phyloP scores from a whole-genome alignment of 2,888 invertebrate species.

The Drosophila sordidapex region DNA sequence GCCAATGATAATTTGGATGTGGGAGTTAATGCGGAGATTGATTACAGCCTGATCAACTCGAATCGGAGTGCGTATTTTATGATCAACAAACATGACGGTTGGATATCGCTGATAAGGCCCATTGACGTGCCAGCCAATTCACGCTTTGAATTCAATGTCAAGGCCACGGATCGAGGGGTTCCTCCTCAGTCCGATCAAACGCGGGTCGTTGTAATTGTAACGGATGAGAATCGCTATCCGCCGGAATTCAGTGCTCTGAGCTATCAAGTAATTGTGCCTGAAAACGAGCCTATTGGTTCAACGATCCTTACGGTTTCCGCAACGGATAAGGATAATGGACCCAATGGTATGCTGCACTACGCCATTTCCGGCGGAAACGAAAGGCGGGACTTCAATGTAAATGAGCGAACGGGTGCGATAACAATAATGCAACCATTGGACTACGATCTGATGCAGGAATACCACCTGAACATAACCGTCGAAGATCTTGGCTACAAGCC shows the following conservation, averaged over 20 bases:
- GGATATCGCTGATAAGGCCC: constrained; percentile 90
- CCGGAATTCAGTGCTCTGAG: constrained; percentile 94
- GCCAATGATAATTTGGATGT: constrained; percentile 92
- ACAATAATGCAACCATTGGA: constrained; percentile 92
- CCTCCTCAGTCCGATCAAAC: constrained; percentile 93
- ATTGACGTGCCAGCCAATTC: constrained; percentile 86
- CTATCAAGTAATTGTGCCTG: constrained; percentile 95
- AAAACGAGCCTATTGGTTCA: constrained; percentile 94
- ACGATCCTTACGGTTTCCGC: constrained; percentile 94
- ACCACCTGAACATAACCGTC: constrained; percentile 94
- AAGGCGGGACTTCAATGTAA: constrained; percentile 91
- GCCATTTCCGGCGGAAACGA: constrained; percentile 93
- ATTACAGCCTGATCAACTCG: constrained; percentile 90
- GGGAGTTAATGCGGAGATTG: constrained; percentile 95
- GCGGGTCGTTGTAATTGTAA: constrained; percentile 90
- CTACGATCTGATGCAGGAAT: constrained; percentile 93
- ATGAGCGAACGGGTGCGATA: constrained; percentile 91
- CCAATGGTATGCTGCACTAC: constrained; percentile 95
- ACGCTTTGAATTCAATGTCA: constrained; percentile 89
- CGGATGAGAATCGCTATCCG: constrained; percentile 92
- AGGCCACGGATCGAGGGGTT: constrained; percentile 94
- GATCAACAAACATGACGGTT: constrained; percentile 91
- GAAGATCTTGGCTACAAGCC: constrained; percentile 93
- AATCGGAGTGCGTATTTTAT: constrained; percentile 91
- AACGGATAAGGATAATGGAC: constrained; percentile 93